These are phyloP conservation scores for Oryzias javanicus DNA, from an alignment of 2,113 vertebrate genomes.

Conservation along the genomic window DNA sequence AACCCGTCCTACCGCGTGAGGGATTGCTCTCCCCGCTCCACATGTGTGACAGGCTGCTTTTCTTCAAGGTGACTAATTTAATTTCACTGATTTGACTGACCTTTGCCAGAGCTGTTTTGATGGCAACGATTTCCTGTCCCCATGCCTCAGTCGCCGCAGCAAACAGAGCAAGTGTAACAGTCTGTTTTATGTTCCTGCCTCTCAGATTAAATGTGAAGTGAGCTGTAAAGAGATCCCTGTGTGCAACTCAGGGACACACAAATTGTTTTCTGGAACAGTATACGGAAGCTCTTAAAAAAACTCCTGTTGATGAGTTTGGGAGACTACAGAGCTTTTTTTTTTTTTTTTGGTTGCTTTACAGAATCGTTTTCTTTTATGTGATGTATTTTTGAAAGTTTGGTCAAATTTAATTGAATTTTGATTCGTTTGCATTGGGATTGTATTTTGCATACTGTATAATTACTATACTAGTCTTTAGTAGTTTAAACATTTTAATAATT, in stretches of 20 bases:
- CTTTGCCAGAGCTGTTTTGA: constrained; percentile 88
- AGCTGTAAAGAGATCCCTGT: constrained; percentile 60
- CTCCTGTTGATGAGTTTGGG: constrained; percentile 3
- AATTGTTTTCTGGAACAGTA: constrained; percentile 10
- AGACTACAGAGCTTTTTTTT: background rate
- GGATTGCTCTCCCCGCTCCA: constrained; percentile 1
- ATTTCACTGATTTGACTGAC: constrained; percentile 89
- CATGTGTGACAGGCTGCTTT: constrained; percentile 59
- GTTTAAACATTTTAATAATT: no score
- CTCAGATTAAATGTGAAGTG: constrained; percentile 75
- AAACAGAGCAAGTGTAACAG: constrained; percentile 68
- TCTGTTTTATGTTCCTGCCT: constrained; percentile 72
- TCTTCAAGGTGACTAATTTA: constrained; percentile 87
- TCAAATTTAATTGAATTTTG: no score
- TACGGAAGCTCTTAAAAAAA: constrained; percentile 2
- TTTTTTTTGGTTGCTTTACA: background rate
- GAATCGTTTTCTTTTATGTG: background rate
- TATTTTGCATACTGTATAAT: no score
- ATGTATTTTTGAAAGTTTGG: background rate
- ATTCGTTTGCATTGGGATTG: no score
- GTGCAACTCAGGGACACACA: constrained; percentile 37
- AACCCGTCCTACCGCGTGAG: constrained; percentile 11
- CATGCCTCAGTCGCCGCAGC: constrained; percentile 78
- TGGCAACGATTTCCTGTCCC: constrained; percentile 93
- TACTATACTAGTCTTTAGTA: no score